These are phyloP conservation scores for Paracentrotus lividus DNA, from an alignment of 53 echinoderm and acorn worm genomes.

Conservation along the genomic window DNA sequence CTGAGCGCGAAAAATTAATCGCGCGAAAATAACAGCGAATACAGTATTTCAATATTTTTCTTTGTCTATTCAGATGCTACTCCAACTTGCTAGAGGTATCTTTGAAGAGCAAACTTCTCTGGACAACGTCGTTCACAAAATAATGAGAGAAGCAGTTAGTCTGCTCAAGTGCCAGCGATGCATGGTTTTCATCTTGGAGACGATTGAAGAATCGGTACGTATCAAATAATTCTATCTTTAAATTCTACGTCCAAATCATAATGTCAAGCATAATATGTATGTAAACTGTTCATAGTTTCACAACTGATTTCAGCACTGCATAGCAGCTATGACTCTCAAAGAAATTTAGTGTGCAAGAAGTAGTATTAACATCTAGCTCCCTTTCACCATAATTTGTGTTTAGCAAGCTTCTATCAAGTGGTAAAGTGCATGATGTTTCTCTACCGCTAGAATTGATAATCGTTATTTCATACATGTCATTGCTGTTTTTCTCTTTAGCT, in stretches of 20 bases:
- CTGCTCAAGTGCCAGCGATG: constrained; percentile 95
- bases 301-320: neutral
- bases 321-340: neutral
- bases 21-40: no score
- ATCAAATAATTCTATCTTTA: neutral
- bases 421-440: constrained; percentile 43
- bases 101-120: constrained; percentile 99
- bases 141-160: constrained; percentile 92
- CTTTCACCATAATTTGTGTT: neutral
- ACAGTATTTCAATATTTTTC: constrained; percentile 1
- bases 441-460: constrained; percentile 29
- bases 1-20: no score
- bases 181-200: constrained; percentile 93
- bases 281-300: neutral
- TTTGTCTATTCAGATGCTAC: constrained; percentile 86
- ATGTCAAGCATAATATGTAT: neutral
- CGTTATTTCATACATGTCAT: constrained; percentile 47
- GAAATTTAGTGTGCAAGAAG: constrained; percentile 19
- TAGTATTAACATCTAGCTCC: constrained; percentile 32
- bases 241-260: neutral
- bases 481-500: constrained; percentile 39
- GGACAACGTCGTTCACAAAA: constrained; percentile 96
- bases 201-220: constrained; percentile 89
- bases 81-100: constrained; percentile 93
- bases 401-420: constrained; percentile 7